Evolutionary conservation across 2,797 vertebrate genomes (phyloP), one percentile per base, ranked within the genome.

Genomic region (Bradypodion pumilum): DNA sequence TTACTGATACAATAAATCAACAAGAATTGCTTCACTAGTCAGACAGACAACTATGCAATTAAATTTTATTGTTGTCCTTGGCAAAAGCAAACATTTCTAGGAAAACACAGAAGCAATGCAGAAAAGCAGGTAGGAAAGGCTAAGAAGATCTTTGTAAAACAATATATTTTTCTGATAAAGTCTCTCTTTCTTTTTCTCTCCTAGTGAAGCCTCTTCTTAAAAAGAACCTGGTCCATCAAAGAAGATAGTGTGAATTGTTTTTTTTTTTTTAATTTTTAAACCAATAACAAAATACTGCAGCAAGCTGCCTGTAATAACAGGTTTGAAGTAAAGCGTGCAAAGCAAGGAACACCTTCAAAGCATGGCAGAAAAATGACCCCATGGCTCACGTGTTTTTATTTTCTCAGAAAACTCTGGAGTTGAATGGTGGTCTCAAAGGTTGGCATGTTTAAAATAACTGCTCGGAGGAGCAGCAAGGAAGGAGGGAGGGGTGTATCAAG

Each of bases 401-500:
- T 90, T 89, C 89, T 90, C 84, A 89, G 89, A 79, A 90, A 92
- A 85, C 91, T 88, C 16, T 1, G 72, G 80, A 86, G 89, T 75
- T 86, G 90, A 65, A 91, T 89, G 90, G 83, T 75, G 85, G 87
- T 73, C 2, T 0, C 74, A 6, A 7, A 86, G 74, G 86, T 27
- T 79, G 83, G 35, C 1, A 19, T 62, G 78, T 81, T 93, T 88
- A 73, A 86, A 86, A 79, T 80, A 90, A 82, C 84, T 81, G 42
- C 86, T 76, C 27, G 74, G 75, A 87, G 79, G 72, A 90, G 84
- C 76, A 60, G 32, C 52, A 15, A 66, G 29, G 70, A 76, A 86
- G 75, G 78, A 21, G 46, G 75, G 78, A 21, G 68, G 12, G 81
- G 87, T 0, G 5, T 0, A 1, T 0, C 0, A 0, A 60, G 80